Conservation (phyloP, 2,797 vertebrate genomes). For the Parauchenoglanis ngamensis region DNA sequence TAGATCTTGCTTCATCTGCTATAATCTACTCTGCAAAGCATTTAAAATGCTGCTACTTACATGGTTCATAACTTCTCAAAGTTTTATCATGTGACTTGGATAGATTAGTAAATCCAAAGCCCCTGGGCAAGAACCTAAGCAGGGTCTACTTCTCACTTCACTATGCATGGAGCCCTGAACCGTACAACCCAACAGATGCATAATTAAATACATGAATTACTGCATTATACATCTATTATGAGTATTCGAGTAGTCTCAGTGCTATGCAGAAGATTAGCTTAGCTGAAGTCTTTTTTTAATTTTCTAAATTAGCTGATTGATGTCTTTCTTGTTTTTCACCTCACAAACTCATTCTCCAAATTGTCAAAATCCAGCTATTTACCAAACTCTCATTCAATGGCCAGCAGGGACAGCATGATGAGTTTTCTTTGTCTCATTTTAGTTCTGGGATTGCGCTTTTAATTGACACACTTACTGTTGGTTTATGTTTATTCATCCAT, state of each 20-base stretch:
- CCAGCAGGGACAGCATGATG: not conserved
- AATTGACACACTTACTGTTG: too few species aligned
- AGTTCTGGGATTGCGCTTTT: not conserved
- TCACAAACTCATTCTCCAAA: not conserved
- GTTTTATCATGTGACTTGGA: not conserved
- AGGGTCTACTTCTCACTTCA: not conserved
- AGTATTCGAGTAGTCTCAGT: not conserved
- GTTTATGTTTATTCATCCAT: too few species aligned
- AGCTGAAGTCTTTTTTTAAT: not conserved
- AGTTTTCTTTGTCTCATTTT: not conserved
- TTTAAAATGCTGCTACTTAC: not conserved
- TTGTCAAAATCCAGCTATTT: not conserved
- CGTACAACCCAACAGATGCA: too few species aligned
- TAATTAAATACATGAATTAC: too few species aligned
- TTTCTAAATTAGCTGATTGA: not conserved
- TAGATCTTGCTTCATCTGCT: not conserved
- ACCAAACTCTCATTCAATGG: not conserved
- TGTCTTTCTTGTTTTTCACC: not conserved
- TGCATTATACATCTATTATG: not conserved
- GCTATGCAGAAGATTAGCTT: not conserved
- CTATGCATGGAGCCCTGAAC: too few species aligned
- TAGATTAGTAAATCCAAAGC: not conserved
- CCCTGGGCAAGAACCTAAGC: not conserved
- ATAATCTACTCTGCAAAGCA: not conserved
- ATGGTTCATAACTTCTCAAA: not conserved